Evolutionary conservation across 2,888 invertebrate genomes (phyloP), one percentile per base, ranked within the genome.

Genomic region (Brachycybe producta): DNA sequence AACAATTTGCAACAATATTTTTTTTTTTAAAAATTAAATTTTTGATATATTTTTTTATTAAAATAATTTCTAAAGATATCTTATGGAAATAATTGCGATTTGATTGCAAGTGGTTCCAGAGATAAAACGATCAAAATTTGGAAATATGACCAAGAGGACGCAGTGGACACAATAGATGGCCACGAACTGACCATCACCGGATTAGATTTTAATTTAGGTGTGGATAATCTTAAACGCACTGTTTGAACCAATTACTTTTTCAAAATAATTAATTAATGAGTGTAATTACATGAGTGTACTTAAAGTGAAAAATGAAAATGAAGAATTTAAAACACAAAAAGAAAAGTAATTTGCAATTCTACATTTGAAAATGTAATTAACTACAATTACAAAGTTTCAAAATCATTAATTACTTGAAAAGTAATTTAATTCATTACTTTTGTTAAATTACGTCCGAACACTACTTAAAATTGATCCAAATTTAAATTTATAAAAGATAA

Each of bases 101-200:
- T 36, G 5, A 36, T 36, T 8, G n/a, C 19, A n/a, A 39, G 15
- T 19, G 48, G 23, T 17, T 48, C 48, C 7, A 23, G 39, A 17
- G 39, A 48, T 23, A 48, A 36, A 36, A 36, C 5, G 17, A 36
- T 36, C 15, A 36, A 8, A 36, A 8, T 36, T 36, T 15, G 15
- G 7, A 36, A 36, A 36, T n/a, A 36, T 17, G 5, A 36, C 15
- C 15, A 36, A 8, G n/a, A 36, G 5, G 36, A 36, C n/a, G 15
- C 36, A 5, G n/a, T 36, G 5, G 5, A 36, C n/a, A 36, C 36
- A 11, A 36, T 36, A 17, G 36, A 36, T 11, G 36, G 7, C 5
- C 36, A 36, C 19, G 15, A 36, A 36, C 36, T 36, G n/a, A n/a
- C 7, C 7, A 36, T 36, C 7, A 36, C 36, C 7, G 36, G 36